Percentiles rank a stretch among this genome's conserved stretches.
Conservation (phyloP, 2,113 vertebrate genomes). For the Oplegnathus fasciatus region DNA sequence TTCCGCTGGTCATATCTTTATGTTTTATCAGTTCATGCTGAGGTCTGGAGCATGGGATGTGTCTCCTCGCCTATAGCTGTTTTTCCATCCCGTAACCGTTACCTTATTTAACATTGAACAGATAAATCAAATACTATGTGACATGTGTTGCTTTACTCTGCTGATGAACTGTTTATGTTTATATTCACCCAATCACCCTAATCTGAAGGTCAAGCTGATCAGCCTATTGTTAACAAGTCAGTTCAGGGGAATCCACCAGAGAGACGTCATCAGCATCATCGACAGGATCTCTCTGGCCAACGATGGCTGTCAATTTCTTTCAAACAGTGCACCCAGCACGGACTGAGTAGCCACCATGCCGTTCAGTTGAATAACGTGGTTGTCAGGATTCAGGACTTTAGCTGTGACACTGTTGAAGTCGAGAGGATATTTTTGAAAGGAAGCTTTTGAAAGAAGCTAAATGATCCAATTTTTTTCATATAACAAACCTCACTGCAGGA, state of each 20-base stretch:
- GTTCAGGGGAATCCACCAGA: slow-evolving; percentile 50
- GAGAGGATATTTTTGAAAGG: slow-evolving; percentile 8
- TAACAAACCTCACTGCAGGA: background rate
- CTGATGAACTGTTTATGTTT: slow-evolving; percentile 48
- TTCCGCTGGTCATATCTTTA: slow-evolving; percentile 27
- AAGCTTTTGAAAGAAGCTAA: background rate
- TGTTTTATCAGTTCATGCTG: slow-evolving; percentile 38
- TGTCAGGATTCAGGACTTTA: background rate
- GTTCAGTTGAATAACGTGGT: background rate
- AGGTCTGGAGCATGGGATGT: slow-evolving; percentile 17
- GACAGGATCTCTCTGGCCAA: slow-evolving; percentile 57
- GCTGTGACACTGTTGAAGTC: background rate
- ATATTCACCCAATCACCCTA: slow-evolving; percentile 28
- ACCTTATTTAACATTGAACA: background rate
- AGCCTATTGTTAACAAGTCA: slow-evolving; percentile 47
- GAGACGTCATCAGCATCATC: slow-evolving; percentile 67
- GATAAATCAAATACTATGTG: background rate
- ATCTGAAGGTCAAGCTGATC: slow-evolving; percentile 59
- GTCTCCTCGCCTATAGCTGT: background rate
- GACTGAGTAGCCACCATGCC: background rate
- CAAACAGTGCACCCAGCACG: slow-evolving; percentile 20
- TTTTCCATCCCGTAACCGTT: background rate
- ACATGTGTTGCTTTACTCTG: slow-evolving; percentile 4
- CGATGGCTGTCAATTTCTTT: slow-evolving; percentile 61
- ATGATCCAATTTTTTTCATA: background rate